Percentiles rank a stretch among this genome's conserved stretches.
Evolutionary conservation across 2,797 vertebrate genomes (phyloP).

Genomic region (Fratercula arctica): DNA sequence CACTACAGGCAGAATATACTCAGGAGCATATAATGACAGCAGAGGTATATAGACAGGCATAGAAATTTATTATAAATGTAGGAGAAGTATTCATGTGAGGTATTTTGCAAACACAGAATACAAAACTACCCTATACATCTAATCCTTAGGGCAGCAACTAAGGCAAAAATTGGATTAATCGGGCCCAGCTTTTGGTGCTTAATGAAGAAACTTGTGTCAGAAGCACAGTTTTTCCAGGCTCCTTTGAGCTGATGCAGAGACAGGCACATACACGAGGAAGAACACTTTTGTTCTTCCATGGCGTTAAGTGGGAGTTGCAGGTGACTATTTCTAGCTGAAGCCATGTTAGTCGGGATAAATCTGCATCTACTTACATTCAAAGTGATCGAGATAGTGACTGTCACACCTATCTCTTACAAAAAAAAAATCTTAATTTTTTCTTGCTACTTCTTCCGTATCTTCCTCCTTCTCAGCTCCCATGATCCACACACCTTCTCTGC

Average conservation of each 20-base stretch:
- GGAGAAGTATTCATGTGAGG: not conserved
- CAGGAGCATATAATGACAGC: not conserved
- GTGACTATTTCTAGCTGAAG: conserved; percentile 6
- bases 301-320: not conserved
- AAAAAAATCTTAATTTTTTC: not conserved
- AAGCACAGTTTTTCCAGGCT: not conserved
- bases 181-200: not conserved
- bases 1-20: not conserved
- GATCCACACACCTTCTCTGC: not conserved
- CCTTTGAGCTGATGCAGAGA: not conserved
- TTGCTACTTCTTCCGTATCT: not conserved
- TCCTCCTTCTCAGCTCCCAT: not conserved
- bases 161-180: not conserved
- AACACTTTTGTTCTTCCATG: not conserved
- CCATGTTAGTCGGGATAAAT: not conserved
- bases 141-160: not conserved
- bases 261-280: not conserved
- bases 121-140: not conserved
- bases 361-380: not conserved
- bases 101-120: not conserved
- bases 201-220: not conserved
- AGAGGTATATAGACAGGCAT: not conserved
- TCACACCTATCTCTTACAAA: not conserved
- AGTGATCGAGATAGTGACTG: not conserved
- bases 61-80: not conserved